A percentile compares a stretch with the other conserved stretches of the same genome.
Conservation (phyloP, 2,888 invertebrate genomes). For the Parnassius orleans region DNA sequence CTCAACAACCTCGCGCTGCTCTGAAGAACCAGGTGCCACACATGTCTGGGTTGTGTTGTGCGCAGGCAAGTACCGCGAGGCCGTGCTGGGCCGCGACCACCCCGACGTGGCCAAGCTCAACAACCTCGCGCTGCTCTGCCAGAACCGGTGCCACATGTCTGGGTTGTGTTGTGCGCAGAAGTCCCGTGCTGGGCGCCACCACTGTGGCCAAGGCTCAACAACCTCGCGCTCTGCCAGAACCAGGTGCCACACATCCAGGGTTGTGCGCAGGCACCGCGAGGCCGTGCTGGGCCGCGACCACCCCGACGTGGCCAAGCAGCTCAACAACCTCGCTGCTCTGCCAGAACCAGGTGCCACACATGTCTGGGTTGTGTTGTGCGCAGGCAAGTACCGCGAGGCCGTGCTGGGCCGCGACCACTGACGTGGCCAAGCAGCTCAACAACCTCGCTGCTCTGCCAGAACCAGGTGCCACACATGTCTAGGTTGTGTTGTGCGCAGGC, state of each 20-base stretch:
- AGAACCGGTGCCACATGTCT: slow-evolving; percentile 95
- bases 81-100: slow-evolving; percentile 99
- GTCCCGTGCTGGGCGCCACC: too few species aligned
- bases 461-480: slow-evolving; percentile 93
- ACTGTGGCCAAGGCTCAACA: too few species aligned
- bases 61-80: slow-evolving; percentile 93
- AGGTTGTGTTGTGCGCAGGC: slow-evolving; percentile 91
- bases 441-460: slow-evolving; percentile 98
- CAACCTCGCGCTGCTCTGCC: slow-evolving; percentile 98
- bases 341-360: slow-evolving; percentile 92
- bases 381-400: slow-evolving; percentile 94
- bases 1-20: slow-evolving; percentile 63
- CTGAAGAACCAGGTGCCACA: too few species aligned
- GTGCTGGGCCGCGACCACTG: slow-evolving; percentile 99
- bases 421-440: slow-evolving; percentile 99
- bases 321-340: too few species aligned
- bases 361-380: too few species aligned
- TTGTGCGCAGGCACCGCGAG: too few species aligned
- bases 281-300: slow-evolving; percentile 98
- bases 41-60: too few species aligned
- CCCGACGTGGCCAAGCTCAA: slow-evolving; percentile 99
- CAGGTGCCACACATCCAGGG: too few species aligned
- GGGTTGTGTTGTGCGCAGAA: slow-evolving; percentile 91
- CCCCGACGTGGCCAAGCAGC: slow-evolving; percentile 99
- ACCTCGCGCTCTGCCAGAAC: too few species aligned